Evolutionary conservation across 2,113 vertebrate genomes (phyloP), one percentile per base, ranked within the genome.

Genomic region (Gallinago paraguaiae): DNA sequence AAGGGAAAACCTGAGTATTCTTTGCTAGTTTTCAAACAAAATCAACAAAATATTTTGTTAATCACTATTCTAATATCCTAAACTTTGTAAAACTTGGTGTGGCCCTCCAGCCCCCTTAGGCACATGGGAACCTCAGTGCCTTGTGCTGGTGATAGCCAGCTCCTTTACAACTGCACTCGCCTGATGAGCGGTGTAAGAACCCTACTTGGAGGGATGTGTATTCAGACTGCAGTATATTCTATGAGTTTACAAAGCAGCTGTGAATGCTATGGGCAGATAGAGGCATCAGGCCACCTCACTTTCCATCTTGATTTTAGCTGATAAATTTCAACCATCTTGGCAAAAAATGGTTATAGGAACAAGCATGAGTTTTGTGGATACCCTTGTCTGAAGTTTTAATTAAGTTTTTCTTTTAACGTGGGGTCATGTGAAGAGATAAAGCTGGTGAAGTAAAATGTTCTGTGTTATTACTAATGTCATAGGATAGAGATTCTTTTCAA

Each of bases 121-220:
- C 15, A 76, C 13, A 39, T 0, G 1, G 53, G 11, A 63, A 63
- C 11, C 25, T 24, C 39, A 31, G 31, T 27, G 18, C 17, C 20
- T 45, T n/a, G 23, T 35, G 25, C 19, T 37, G 19, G 6, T 8
- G 37, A 13, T 4, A 43, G 17, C 2, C 33, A 46, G 37, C n/a
- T 54, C 19, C 63, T 92, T 57, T 1, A 1, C 70, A 56, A 39
- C 10, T 10, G 25, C 22, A 20, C 24, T 70, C 59, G 24, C n/a
- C 46, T 57, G 30, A 28, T 28, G 8, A 70, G 16, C 5, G 50
- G 13, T 25, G 7, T 15, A 50, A 78, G 0, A 0, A 35, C 5
- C 19, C 0, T 0, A 65, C 5, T 1, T 35, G 46, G n/a, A 88
- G 20, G 2, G 11, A 61, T 48, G 6, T 18, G 5, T 10, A 46